Evolutionary conservation across 2,797 vertebrate genomes (phyloP), one percentile per base, ranked within the genome.

Genomic region (Pseudochirops cupreus): DNA sequence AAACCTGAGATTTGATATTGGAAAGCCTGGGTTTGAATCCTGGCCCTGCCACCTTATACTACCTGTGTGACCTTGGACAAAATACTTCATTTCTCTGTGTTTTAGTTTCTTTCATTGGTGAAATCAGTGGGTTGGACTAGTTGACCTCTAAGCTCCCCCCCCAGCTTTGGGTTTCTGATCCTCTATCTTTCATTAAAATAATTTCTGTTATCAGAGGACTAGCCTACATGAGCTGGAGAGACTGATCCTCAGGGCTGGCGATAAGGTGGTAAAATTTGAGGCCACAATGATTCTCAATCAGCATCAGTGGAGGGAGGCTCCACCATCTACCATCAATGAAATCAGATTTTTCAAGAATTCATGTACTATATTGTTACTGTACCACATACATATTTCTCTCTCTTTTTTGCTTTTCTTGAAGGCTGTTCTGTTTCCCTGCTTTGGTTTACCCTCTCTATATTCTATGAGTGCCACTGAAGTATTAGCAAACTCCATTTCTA

Each of bases 51-150:
- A 28, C 21, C 0, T 46, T 82, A 26, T 46, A 26, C 21, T 82
- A 10, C 74, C 9, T 82, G 24, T 46, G 74, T 87, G 21, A 87
- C 39, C 9, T 50, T 50, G 21, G 21, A 87, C 39, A 87, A 50
- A 87, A 9, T 2, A 26, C 10, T 82, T 46, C 18, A 39, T 82
- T 58, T 29, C 39, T 96, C 5, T 1, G 11, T 58, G 11, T 91
- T 55, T 91, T 7, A 89, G 16, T 67, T 92, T 97, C n/a, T 92
- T 94, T 93, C 56, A 50, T 55, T 96, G 93, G 95, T 87, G 95
- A 56, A 59, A 53, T n/a, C 5, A n/a, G 24, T 91, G 91, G n/a
- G n/a, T 31, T 87, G 93, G 90, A 92, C 5, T 24, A 74, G n/a
- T 2, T 39, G 16, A 39, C 67, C 67, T 39, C n/a, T 39, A 82